Conservation (phyloP, 2,113 vertebrate species). For the Anarhynchus alexandrinus region DNA sequence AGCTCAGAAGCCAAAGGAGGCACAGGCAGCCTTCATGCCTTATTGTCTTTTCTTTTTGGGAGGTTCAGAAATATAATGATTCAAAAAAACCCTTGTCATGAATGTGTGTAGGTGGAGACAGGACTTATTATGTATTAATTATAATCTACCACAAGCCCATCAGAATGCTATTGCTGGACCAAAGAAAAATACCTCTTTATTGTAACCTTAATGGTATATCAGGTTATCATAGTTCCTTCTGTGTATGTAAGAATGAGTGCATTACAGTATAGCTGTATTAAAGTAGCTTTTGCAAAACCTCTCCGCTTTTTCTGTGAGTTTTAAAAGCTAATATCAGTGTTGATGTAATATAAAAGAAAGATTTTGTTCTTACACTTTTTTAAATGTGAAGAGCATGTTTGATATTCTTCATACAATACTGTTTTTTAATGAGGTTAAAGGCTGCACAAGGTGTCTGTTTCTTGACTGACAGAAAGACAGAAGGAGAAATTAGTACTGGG, state of each 20-base stretch:
- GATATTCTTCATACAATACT: constrained; percentile 5
- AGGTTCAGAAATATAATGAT: background rate
- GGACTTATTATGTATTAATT: background rate
- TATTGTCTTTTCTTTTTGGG: background rate
- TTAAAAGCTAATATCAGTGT: background rate
- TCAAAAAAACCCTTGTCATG: background rate
- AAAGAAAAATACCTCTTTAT: background rate
- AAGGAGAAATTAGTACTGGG: constrained; percentile 21
- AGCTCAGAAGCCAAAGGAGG: background rate
- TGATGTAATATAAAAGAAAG: background rate
- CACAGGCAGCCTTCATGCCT: background rate
- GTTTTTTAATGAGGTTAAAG: constrained; percentile 39
- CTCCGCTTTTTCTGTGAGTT: background rate
- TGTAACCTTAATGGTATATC: background rate
- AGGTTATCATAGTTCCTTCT: background rate
- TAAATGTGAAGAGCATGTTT: background rate
- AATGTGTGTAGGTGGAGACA: background rate
- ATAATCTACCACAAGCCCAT: background rate
- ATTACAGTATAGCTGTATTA: background rate
- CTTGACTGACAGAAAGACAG: background rate
- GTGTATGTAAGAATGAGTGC: background rate
- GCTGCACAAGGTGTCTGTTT: background rate
- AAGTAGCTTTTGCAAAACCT: background rate
- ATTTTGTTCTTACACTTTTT: background rate
- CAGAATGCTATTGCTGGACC: background rate